These are phyloP conservation scores for Chalcosyrphus nemorum DNA, from an alignment of 2,888 invertebrate genomes.

Conservation along the genomic window DNA sequence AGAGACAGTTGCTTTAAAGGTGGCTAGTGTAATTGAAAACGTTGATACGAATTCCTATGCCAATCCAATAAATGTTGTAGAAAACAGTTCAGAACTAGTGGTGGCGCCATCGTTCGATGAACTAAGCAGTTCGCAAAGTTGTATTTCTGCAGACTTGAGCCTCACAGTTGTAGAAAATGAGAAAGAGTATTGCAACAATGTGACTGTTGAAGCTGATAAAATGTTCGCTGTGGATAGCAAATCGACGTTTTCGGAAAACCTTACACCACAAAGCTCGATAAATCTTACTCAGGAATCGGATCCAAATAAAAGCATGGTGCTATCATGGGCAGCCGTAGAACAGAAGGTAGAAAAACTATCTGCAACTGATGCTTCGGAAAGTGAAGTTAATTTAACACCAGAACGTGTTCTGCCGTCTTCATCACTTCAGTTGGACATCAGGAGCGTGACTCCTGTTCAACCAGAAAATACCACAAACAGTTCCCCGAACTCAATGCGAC, in stretches of 20 bases:
- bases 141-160: not conserved
- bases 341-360: constrained; percentile 10
- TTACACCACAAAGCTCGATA: not conserved
- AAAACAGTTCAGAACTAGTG: constrained; percentile 27
- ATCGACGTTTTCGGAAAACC: not conserved
- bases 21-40: constrained; percentile 51
- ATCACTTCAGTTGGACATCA: not conserved
- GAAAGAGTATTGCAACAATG: constrained; percentile 41
- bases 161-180: not conserved
- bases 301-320: constrained; percentile 6
- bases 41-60: constrained; percentile 46
- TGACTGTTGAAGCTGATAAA: constrained; percentile 43
- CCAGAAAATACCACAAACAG: not conserved
- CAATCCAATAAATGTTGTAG: not conserved
- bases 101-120: constrained; percentile 13
- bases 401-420: not conserved
- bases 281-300: constrained; percentile 18
- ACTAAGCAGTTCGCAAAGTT: not conserved
- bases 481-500: not conserved
- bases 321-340: constrained; percentile 37
- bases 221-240: constrained; percentile 1
- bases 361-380: not conserved
- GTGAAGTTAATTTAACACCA: constrained; percentile 13
- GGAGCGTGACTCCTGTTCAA: not conserved
- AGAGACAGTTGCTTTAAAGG: constrained; percentile 1